Conservation (phyloP, 1,140 invertebrate genomes). For the Chironomus striatipennis region DNA sequence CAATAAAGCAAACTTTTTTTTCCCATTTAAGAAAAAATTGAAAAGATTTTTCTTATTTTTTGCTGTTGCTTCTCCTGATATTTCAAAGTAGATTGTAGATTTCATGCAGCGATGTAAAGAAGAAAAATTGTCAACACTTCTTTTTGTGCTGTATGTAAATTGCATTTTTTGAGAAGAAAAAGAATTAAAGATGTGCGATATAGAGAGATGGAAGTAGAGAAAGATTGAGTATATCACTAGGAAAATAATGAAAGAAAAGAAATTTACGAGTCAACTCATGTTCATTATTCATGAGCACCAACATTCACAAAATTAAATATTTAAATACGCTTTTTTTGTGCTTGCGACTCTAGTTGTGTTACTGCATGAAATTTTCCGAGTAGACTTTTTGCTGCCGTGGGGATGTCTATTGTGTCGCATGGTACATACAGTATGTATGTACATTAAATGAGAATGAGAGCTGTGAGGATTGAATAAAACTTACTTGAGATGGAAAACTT, state of each 20-base stretch:
- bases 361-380: neutral
- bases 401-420: neutral
- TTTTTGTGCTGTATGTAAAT: neutral
- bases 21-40: neutral
- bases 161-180: neutral
- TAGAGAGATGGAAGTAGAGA: neutral
- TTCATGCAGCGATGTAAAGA: neutral
- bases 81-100: neutral
- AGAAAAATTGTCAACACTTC: neutral
- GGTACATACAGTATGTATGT: no score
- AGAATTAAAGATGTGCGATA: neutral
- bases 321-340: constrained; percentile 14
- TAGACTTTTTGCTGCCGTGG: constrained; percentile 5
- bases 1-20: neutral
- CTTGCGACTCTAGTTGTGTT: neutral
- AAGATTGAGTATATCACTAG: neutral
- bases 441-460: no score
- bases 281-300: constrained; percentile 22
- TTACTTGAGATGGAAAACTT: no score
- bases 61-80: neutral
- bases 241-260: neutral
- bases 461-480: no score
- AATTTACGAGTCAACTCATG: constrained; percentile 20
- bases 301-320: constrained; percentile 21
- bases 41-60: neutral